These are phyloP conservation scores for Microtus ochrogaster DNA, from an alignment of 2,113 vertebrate species.

Conservation along the genomic window DNA sequence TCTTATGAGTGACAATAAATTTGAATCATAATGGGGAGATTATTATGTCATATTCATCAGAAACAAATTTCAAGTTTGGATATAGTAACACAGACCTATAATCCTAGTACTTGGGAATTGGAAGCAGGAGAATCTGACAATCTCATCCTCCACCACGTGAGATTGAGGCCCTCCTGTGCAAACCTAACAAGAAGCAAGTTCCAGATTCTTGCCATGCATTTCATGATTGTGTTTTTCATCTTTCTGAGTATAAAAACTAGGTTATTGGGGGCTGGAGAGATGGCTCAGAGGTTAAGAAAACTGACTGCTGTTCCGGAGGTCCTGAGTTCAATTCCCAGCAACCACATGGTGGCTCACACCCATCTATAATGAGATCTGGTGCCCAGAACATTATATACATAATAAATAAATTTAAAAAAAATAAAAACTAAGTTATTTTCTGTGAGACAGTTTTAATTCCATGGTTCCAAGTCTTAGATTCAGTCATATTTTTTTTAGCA, in stretches of 20 bases:
- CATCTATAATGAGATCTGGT: too few species aligned
- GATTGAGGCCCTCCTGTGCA: neutral
- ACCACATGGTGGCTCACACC: too few species aligned
- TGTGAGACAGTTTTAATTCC: conserved; percentile 24
- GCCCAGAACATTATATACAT: too few species aligned
- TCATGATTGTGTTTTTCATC: neutral
- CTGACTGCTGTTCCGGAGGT: too few species aligned
- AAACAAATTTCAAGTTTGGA: neutral
- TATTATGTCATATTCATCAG: conserved; percentile 1
- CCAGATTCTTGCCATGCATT: neutral
- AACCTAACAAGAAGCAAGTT: neutral
- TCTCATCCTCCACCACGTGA: neutral
- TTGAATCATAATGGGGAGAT: neutral
- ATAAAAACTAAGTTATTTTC: conserved; percentile 33
- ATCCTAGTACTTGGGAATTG: neutral
- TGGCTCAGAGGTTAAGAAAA: too few species aligned
- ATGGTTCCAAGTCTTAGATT: neutral
- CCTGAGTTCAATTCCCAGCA: too few species aligned
- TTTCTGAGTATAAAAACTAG: conserved; percentile 7
- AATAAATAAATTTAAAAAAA: too few species aligned
- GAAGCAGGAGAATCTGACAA: neutral
- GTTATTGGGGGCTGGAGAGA: too few species aligned
- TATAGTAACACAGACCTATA: neutral
- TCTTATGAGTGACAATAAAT: conserved; percentile 42
- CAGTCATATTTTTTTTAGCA: conserved; percentile 21